Conservation (phyloP, 1,140 invertebrate species). For the Drosophila carrolli region DNA sequence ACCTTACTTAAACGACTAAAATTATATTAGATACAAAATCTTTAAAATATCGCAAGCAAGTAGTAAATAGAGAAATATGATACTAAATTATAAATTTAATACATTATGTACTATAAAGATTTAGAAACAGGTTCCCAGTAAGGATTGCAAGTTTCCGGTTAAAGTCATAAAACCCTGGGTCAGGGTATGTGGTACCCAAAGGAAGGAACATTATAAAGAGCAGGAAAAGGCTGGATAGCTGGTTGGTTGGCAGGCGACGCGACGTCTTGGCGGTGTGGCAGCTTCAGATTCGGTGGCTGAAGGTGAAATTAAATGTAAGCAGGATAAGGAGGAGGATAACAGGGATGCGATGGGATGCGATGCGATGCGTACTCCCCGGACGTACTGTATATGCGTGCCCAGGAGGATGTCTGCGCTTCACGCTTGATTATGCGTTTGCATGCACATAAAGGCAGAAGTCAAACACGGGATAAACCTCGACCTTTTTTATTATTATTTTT, state of each 20-base stretch:
- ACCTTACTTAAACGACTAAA: too few species aligned
- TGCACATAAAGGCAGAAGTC: conserved; percentile 79
- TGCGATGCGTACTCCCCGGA: conserved; percentile 10
- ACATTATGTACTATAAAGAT: too few species aligned
- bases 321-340: conserved; percentile 36
- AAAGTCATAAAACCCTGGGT: neutral
- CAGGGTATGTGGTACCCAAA: conserved; percentile 12
- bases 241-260: conserved; percentile 36
- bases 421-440: conserved; percentile 81
- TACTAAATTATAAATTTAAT: too few species aligned
- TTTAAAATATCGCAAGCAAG: neutral
- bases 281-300: conserved; percentile 45
- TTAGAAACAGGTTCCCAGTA: too few species aligned
- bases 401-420: conserved; percentile 42
- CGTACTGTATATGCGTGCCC: conserved; percentile 35
- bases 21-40: neutral
- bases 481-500: conserved; percentile 53
- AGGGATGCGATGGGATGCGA: neutral
- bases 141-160: neutral
- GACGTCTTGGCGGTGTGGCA: conserved; percentile 66
- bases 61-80: too few species aligned
- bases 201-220: conserved; percentile 34
- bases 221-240: conserved; percentile 12
- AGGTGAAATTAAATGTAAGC: conserved; percentile 82
- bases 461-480: conserved; percentile 74